phyloP scores from a whole-genome alignment of 2,113 vertebrate genomes.

The Hymenochirus boettgeri region DNA sequence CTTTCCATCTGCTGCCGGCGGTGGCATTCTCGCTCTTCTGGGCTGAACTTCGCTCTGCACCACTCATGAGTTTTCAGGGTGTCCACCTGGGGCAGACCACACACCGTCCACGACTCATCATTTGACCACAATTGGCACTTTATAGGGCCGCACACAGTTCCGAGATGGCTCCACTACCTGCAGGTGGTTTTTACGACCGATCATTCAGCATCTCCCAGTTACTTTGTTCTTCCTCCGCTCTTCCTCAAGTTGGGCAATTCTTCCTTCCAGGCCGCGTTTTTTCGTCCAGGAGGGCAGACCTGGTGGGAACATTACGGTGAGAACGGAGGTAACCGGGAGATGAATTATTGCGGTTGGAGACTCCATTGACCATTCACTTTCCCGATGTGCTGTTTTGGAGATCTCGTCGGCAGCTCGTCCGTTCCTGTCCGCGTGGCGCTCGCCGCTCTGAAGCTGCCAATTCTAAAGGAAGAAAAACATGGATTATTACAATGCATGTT shows the following conservation, averaged over 20 bases:
- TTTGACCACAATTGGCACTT: too few relatives aligned
- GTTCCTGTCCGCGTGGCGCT: constrained; percentile 89
- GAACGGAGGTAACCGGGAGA: too few relatives aligned
- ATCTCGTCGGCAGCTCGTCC: constrained; percentile 89
- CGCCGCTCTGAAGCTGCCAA: constrained; percentile 86
- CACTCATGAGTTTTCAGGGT: constrained; percentile 78
- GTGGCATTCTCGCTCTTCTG: constrained; percentile 94
- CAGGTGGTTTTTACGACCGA: constrained; percentile 87
- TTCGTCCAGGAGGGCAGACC: constrained; percentile 90
- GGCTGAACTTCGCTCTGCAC: constrained; percentile 75
- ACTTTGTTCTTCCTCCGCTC: constrained; percentile 95
- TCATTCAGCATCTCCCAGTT: constrained; percentile 95
- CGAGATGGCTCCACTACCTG: constrained; percentile 71
- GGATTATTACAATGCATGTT: background rate
- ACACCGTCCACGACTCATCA: too few relatives aligned
- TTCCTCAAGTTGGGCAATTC: constrained; percentile 89
- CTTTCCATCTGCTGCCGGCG: constrained; percentile 91
- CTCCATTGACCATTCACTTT: constrained; percentile 94
- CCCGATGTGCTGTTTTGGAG: constrained; percentile 92
- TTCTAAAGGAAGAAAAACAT: constrained; percentile 60
- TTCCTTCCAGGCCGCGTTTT: constrained; percentile 88
- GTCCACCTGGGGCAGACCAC: constrained; percentile 76
- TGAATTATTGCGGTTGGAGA: too few relatives aligned
- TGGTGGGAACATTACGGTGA: too few relatives aligned
- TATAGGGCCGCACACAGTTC: background rate